These are phyloP conservation scores for Adelognathus sp. DNA, from an alignment of 2,888 invertebrate genomes.

Conservation along the genomic window DNA sequence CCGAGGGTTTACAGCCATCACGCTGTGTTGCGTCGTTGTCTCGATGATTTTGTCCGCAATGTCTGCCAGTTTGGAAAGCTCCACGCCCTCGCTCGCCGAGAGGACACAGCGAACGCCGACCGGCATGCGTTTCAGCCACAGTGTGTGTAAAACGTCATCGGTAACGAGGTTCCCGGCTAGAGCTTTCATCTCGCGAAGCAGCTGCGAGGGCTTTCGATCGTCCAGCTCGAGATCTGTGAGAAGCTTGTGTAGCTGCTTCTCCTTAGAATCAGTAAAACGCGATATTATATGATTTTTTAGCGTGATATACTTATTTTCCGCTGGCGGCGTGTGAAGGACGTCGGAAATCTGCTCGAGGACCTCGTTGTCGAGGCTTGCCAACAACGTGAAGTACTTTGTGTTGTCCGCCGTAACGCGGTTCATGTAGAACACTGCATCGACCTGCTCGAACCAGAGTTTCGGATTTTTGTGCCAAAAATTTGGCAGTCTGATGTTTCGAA, in stretches of 20 bases:
- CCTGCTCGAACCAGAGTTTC: constrained; percentile 25
- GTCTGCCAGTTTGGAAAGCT: constrained; percentile 44
- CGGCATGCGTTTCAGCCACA: constrained; percentile 55
- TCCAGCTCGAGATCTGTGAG: constrained; percentile 59
- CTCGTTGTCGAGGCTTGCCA: constrained; percentile 19
- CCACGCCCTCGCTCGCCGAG: not conserved
- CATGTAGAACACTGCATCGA: constrained; percentile 23
- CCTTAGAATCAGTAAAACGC: constrained; percentile 44
- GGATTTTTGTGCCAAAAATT: constrained; percentile 2
- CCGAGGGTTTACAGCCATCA: constrained; percentile 20
- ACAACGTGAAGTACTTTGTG: constrained; percentile 1
- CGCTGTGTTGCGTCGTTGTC: not conserved
- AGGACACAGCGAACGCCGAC: not conserved
- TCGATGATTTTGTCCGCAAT: constrained; percentile 52
- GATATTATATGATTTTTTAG: constrained; percentile 29
- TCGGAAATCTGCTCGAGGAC: constrained; percentile 22
- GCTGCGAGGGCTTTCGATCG: constrained; percentile 55
- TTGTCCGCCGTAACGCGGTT: constrained; percentile 1
- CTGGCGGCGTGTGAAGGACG: constrained; percentile 20
- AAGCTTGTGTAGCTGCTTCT: constrained; percentile 48
- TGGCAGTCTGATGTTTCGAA: constrained; percentile 10
- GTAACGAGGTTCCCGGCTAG: constrained; percentile 50
- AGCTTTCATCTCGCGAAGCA: constrained; percentile 55
- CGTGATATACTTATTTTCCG: constrained; percentile 16
- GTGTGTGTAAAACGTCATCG: constrained; percentile 53